Evolutionary conservation across 2,888 invertebrate genomes (phyloP), one percentile per base, ranked within the genome.

Genomic region (Fragum sueziense): DNA sequence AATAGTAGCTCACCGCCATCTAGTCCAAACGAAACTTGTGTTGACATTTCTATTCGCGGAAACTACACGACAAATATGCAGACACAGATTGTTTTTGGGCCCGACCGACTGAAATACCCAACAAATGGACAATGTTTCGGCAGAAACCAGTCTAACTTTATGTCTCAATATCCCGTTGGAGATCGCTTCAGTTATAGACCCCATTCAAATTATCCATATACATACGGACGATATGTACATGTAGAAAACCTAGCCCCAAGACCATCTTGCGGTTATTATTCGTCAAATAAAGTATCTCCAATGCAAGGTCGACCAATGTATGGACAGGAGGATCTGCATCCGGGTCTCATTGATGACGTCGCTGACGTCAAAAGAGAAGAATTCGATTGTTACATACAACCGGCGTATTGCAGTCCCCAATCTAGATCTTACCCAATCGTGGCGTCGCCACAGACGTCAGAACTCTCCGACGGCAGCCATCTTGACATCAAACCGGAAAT

Each of bases 351-450:
- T 31, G 67, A 59, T 6, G 76, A 76, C 57, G n/a, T 76, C 7
- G 47, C n/a, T 17, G 68, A 59, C 51, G 67, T 71, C 31, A 67
- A 68, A 33, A 14, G 62, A 14, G 76, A 76, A 29, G 76, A 76
- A 25, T 76, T 76, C 22, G 76, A 76, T 20, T 52, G 57, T 14
- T 76, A 76, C 33, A 76, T 76, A 2, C 41, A 41, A 41, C 65
- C 65, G 9, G 33, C 22, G 41, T 41, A 41, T 41, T 25, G 34
- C 2, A 17, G 25, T 27, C 17, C 9, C 17, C 65, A 37, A 17
- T 41, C 65, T 9, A 33, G 65, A 22, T 41, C 20, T 37, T 65
- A 65, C 41, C 41, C n/a, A 25, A 27, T 1, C 27, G 41, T 65
- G 25, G 65, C 41, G 25, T 41, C 41, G 6, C 65, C 65, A 7